A percentile compares a stretch with the other conserved stretches of the same genome.
phyloP scores from a whole-genome alignment of 2,888 invertebrate species.

The Malacosoma neustria region DNA sequence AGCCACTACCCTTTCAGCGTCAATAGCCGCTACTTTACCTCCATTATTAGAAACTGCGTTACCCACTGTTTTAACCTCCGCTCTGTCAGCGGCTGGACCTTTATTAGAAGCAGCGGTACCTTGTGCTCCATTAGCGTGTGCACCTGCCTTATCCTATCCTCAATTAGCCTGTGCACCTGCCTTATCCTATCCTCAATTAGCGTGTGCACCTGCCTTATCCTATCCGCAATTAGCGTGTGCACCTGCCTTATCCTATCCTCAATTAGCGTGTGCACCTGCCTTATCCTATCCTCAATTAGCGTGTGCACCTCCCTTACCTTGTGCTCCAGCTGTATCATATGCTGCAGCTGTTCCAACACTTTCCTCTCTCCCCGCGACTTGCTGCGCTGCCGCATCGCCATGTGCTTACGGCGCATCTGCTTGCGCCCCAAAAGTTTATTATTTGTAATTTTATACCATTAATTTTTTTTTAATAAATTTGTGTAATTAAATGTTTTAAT shows the following conservation, averaged over 20 bases:
- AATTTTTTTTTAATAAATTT: neutral
- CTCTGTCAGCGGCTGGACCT: slow-evolving; percentile 31
- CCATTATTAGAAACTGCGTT: slow-evolving; percentile 32
- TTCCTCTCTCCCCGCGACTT: neutral
- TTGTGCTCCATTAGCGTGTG: slow-evolving; percentile 6
- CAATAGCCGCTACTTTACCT: slow-evolving; percentile 23
- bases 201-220: slow-evolving; percentile 2
- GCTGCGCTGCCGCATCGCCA: neutral
- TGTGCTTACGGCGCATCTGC: neutral
- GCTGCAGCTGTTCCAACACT: no score
- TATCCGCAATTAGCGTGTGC: slow-evolving; percentile 7
- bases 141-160: no score
- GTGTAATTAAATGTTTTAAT: no score
- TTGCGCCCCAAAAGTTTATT: neutral
- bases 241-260: slow-evolving; percentile 18
- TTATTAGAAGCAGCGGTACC: slow-evolving; percentile 27
- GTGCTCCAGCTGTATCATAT: no score
- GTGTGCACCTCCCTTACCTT: slow-evolving; percentile 1
- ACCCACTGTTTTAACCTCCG: slow-evolving; percentile 34
- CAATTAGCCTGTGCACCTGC: neutral
- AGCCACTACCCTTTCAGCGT: slow-evolving; percentile 22
- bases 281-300: no score
- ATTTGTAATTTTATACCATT: neutral
- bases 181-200: slow-evolving; percentile 2
- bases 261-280: slow-evolving; percentile 4